phyloP scores from a whole-genome alignment of 1,140 invertebrate species.

The Bombus confusus region DNA sequence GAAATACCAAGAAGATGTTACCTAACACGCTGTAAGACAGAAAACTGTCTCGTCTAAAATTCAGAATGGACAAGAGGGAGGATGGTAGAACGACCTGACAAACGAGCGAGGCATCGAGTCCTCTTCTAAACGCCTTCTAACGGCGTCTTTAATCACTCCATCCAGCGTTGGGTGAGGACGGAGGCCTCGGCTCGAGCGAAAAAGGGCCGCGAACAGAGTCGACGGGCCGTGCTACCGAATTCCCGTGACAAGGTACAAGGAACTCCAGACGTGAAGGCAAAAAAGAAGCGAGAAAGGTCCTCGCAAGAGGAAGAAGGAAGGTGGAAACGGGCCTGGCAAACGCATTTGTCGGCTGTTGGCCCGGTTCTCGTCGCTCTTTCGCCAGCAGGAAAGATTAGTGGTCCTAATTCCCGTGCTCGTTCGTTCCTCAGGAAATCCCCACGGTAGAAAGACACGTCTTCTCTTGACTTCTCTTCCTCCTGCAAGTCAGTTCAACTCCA shows the following conservation, averaged over 20 bases:
- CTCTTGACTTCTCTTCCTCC: conserved; percentile 25
- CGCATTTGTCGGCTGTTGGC: conserved; percentile 80
- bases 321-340: conserved; percentile 69
- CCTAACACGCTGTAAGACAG: neutral
- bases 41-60: neutral
- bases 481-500: neutral
- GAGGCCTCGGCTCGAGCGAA: neutral
- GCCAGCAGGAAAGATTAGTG: conserved; percentile 76
- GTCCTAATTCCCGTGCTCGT: conserved; percentile 49
- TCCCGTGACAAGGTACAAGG: conserved; percentile 60
- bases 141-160: conserved; percentile 42
- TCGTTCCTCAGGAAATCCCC: conserved; percentile 44
- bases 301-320: conserved; percentile 49
- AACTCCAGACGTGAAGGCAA: conserved; percentile 28
- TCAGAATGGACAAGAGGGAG: neutral
- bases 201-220: conserved; percentile 39
- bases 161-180: neutral
- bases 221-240: conserved; percentile 65
- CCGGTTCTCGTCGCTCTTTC: conserved; percentile 65
- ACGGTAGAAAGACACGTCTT: conserved; percentile 39
- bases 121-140: conserved; percentile 36
- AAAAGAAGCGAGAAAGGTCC: conserved; percentile 24
- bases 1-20: neutral
- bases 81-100: neutral
- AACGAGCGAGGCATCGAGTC: conserved; percentile 10